These are phyloP conservation scores for Drosophila sproati DNA, from an alignment of 1,140 invertebrate species.

Conservation along the genomic window DNA sequence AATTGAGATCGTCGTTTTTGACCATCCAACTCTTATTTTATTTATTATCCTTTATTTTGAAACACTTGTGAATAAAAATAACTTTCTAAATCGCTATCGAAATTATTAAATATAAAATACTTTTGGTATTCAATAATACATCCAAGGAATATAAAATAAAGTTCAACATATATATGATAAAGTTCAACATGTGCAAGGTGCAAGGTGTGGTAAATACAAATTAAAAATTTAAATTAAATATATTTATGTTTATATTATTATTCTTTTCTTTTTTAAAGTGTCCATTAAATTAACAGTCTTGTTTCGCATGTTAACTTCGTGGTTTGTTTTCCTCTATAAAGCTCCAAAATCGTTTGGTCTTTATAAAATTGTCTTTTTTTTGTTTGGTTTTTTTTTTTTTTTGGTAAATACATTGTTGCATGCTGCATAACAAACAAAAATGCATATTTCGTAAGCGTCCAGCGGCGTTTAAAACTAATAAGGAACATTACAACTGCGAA, in stretches of 20 bases:
- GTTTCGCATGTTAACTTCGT: slow-evolving; percentile 50
- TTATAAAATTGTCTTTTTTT: not conserved
- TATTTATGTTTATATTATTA: not conserved
- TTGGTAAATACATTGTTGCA: slow-evolving; percentile 15
- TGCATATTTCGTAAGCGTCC: slow-evolving; percentile 26
- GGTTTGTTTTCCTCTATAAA: slow-evolving; percentile 5
- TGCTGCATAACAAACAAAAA: slow-evolving; percentile 34
- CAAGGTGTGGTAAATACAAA: slow-evolving; percentile 49
- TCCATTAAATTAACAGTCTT: slow-evolving; percentile 38
- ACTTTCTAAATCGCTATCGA: not conserved
- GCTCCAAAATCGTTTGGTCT: too few relatives aligned
- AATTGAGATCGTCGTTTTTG: not conserved
- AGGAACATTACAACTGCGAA: slow-evolving; percentile 14
- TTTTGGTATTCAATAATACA: not conserved
- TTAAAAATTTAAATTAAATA: slow-evolving; percentile 26
- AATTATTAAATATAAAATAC: too few relatives aligned
- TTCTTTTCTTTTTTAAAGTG: not conserved
- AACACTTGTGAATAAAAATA: not conserved
- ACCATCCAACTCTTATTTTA: not conserved
- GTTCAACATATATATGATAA: too few relatives aligned
- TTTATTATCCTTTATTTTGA: not conserved
- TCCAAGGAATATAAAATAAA: not conserved
- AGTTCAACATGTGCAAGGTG: too few relatives aligned
- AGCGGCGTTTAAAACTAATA: slow-evolving; percentile 34
- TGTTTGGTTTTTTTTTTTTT: not conserved